Percentiles rank a stretch among this genome's conserved stretches.
Conservation (phyloP, 2,113 vertebrate species). For the Lophura nycthemera region DNA sequence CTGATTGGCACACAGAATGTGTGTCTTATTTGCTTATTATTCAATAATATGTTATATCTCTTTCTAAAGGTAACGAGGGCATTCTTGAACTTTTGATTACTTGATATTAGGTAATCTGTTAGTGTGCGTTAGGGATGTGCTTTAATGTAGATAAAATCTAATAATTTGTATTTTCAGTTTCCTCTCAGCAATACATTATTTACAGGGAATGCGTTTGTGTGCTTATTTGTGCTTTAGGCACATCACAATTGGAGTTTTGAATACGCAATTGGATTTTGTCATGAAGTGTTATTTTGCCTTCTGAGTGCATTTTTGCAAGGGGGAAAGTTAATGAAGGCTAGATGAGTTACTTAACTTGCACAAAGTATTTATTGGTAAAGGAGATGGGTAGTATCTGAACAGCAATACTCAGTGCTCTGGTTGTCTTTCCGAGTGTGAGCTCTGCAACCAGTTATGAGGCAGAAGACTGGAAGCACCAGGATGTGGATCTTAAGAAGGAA, state of each 20-base stretch:
- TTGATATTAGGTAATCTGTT: background rate
- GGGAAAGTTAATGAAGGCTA: background rate
- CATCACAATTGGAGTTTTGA: background rate
- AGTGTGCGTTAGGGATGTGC: background rate
- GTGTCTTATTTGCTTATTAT: background rate
- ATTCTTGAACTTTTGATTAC: background rate
- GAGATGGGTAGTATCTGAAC: background rate
- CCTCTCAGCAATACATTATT: background rate
- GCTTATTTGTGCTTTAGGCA: background rate
- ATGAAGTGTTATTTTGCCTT: background rate
- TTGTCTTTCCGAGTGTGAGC: background rate
- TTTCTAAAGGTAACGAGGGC: background rate
- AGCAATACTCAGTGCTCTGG: background rate
- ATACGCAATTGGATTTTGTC: background rate
- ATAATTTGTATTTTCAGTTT: background rate
- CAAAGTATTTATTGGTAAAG: background rate
- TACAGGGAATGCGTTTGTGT: background rate
- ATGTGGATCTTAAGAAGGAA: background rate
- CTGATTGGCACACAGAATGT: background rate
- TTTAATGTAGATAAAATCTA: background rate
- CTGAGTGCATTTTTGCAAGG: background rate
- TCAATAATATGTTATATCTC: background rate
- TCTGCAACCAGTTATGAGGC: accelerated
- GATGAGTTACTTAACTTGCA: background rate
- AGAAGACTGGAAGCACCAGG: background rate